Evolutionary conservation across 2,113 vertebrate species (phyloP).

Genomic region (Syrrhaptes paradoxus): DNA sequence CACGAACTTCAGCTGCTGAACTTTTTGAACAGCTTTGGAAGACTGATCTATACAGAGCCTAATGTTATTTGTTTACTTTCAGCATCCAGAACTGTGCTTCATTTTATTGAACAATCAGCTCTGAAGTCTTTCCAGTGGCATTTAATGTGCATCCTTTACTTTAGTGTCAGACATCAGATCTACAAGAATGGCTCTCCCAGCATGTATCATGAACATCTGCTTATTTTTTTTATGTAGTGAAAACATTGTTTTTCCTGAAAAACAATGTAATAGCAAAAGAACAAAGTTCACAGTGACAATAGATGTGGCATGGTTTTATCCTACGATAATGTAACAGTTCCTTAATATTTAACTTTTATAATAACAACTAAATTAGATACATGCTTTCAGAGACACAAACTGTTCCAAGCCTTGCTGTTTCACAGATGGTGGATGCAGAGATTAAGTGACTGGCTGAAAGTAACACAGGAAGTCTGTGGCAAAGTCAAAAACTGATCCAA

Average conservation of each 20-base stretch:
- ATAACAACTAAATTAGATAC: not conserved
- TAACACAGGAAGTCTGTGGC: not conserved
- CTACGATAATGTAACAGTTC: not conserved
- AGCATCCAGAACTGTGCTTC: not conserved
- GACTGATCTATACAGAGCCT: not conserved
- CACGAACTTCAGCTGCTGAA: not conserved
- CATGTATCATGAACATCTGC: not conserved
- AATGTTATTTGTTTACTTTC: not conserved
- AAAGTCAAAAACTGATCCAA: constrained; percentile 6
- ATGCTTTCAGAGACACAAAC: not conserved
- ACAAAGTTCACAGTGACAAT: not conserved
- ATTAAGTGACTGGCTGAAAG: not conserved
- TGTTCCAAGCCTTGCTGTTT: not conserved
- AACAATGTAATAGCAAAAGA: not conserved
- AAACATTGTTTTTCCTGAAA: not conserved
- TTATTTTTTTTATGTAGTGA: not conserved
- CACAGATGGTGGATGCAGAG: not conserved
- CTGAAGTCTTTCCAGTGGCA: not conserved
- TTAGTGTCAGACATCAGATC: not conserved
- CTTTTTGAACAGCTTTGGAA: not conserved
- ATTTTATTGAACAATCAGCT: not conserved
- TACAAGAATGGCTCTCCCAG: not conserved
- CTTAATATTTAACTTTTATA: constrained; percentile 29
- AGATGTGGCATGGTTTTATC: not conserved
- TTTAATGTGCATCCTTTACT: not conserved